Conservation (phyloP, 2,797 vertebrate species). For the Antennarius maculatus region DNA sequence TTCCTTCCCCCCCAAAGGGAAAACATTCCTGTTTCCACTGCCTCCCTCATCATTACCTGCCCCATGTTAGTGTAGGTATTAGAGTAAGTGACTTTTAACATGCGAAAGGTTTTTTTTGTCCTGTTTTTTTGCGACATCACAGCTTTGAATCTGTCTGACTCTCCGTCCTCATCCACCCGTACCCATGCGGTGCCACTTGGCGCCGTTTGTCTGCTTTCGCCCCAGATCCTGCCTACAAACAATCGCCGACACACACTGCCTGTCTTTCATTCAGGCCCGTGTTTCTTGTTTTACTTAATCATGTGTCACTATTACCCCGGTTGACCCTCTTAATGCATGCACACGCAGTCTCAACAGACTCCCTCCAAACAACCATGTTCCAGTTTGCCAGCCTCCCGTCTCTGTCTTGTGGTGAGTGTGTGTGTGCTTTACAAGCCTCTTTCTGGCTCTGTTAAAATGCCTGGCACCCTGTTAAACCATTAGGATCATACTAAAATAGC, state of each 20-base stretch:
- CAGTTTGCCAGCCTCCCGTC: constrained; percentile 62
- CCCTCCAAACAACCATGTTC: constrained; percentile 60
- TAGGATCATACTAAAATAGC: constrained; percentile 72
- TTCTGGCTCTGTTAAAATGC: constrained; percentile 74
- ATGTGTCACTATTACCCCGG: constrained; percentile 68
- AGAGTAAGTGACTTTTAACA: neutral
- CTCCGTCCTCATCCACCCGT: constrained; percentile 54
- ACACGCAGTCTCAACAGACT: constrained; percentile 29
- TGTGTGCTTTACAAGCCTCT: constrained; percentile 73
- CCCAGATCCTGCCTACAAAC: constrained; percentile 60
- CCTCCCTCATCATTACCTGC: neutral
- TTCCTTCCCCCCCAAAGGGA: neutral
- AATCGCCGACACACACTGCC: constrained; percentile 59
- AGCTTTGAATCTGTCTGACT: constrained; percentile 43
- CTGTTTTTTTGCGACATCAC: constrained; percentile 45
- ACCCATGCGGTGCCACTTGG: constrained; percentile 57
- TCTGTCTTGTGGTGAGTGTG: constrained; percentile 70
- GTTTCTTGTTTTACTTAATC: constrained; percentile 70
- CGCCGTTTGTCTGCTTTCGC: constrained; percentile 54
- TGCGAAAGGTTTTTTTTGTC: constrained; percentile 6
- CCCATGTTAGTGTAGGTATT: neutral
- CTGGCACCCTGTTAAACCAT: constrained; percentile 76
- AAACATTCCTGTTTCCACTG: neutral
- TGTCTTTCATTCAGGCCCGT: constrained; percentile 60
- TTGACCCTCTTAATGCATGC: constrained; percentile 66